Evolutionary conservation across 2,113 vertebrate species (phyloP).

Genomic region (Malaclemys terrapin): DNA sequence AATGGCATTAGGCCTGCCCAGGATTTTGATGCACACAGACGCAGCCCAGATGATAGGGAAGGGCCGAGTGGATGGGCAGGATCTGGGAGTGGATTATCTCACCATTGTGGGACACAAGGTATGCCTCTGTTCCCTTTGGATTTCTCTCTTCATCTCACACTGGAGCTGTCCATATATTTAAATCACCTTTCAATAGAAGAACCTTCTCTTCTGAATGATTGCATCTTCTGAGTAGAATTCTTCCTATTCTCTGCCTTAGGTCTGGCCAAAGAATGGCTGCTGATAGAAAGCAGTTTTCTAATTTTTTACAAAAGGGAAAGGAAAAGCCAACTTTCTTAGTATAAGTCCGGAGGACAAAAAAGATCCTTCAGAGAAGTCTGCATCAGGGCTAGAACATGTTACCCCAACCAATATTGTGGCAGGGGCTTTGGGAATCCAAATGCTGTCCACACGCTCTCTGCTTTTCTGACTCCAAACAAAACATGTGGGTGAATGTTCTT

Average conservation of each 20-base stretch:
- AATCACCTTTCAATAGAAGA: neutral
- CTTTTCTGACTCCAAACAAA: too few relatives aligned
- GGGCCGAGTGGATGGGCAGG: conserved; percentile 84
- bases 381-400: neutral
- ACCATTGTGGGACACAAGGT: conserved; percentile 98
- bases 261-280: neutral
- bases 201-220: neutral
- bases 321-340: neutral
- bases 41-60: conserved; percentile 96
- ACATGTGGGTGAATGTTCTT: neutral
- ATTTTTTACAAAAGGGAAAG: neutral
- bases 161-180: neutral
- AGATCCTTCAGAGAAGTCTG: neutral
- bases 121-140: rapidly evolving
- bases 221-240: neutral
- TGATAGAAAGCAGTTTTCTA: neutral
- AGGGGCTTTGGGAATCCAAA: neutral
- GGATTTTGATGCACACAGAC: conserved; percentile 90
- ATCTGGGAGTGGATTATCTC: conserved; percentile 93
- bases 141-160: rapidly evolving
- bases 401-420: neutral
- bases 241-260: neutral
- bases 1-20: conserved; percentile 43
- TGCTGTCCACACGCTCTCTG: neutral
- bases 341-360: neutral